A percentile compares a stretch with the other conserved stretches of the same genome.
These are phyloP conservation scores for Toxostoma redivivum DNA, from an alignment of 2,113 vertebrate genomes.

Conservation along the genomic window DNA sequence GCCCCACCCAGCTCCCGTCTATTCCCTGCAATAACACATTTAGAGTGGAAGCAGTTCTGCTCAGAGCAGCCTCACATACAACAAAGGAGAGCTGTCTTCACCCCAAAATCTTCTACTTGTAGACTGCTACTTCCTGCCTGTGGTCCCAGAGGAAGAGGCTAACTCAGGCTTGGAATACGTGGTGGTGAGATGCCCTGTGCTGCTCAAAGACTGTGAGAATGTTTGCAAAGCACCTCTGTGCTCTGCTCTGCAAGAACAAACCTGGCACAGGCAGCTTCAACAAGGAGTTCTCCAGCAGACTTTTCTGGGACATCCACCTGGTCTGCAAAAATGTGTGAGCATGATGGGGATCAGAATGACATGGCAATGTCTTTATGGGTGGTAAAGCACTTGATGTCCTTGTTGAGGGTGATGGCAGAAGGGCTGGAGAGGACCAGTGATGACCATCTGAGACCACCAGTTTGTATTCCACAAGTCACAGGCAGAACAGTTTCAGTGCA, in stretches of 20 bases:
- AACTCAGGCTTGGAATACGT: neutral
- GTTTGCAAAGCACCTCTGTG: neutral
- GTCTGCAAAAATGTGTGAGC: accelerated
- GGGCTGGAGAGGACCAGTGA: neutral
- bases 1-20: neutral
- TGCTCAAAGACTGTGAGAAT: neutral
- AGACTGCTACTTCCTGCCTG: neutral
- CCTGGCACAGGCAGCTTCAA: neutral
- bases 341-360: neutral
- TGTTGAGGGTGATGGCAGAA: neutral
- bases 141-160: neutral
- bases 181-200: neutral
- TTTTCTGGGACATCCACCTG: neutral
- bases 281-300: neutral
- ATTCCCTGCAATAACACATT: neutral
- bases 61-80: neutral
- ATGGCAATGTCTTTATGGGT: neutral
- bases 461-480: neutral
- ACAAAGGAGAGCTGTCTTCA: neutral
- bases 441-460: neutral
- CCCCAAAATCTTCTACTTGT: neutral
- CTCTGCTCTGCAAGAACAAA: neutral
- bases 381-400: neutral
- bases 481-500: neutral
- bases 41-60: neutral